Evolutionary conservation across 2,113 vertebrate species (phyloP), one percentile per base, ranked within the genome.

Genomic region (Dipodomys spectabilis): DNA sequence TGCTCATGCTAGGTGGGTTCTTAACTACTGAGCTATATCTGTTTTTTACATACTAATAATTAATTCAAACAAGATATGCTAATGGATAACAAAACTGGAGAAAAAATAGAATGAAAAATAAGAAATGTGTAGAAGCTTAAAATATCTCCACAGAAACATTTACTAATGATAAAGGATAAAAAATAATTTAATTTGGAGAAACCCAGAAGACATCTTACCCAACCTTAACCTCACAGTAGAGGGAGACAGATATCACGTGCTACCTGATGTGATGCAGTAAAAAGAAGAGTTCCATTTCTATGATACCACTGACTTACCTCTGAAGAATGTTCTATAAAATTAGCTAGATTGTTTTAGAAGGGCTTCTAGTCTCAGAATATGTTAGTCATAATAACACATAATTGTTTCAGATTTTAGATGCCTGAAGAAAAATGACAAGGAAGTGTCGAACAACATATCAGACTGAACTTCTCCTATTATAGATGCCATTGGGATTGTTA

Each of bases 151-250:
- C 28, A 73, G 0, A 67, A 69, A 74, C 64, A 16, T 83, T 72
- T 90, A 65, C 13, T 81, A 13, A 79, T 71, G 75, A 85, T 81
- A 88, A 92, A 78, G 35, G 73, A 49, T 69, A 86, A 84, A 79
- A 16, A 90, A 13, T 62, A 64, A 86, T 13, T 82, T 86, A 11
- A 67, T 6, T 44, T 45, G 8, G 65, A 85, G 57, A 68, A 67
- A 73, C 30, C 60, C 84, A 18, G 83, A 82, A 18, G 25, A 4
- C 1, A 62, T 18, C 2, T 49, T n/a, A 84, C 8, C 6, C 39
- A 75, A 67, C 60, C 19, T 32, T 25, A 30, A 74, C 15, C 11
- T 77, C 32, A 60, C 16, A 7, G 35, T 8, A 23, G 8, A 90
- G 72, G 65, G 20, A 39, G 27, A 39, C 16, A 72, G 20, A 45